Percentiles rank a stretch among this genome's conserved stretches.
Evolutionary conservation across 2,888 invertebrate species (phyloP).

Genomic region (Brenthis daphne): DNA sequence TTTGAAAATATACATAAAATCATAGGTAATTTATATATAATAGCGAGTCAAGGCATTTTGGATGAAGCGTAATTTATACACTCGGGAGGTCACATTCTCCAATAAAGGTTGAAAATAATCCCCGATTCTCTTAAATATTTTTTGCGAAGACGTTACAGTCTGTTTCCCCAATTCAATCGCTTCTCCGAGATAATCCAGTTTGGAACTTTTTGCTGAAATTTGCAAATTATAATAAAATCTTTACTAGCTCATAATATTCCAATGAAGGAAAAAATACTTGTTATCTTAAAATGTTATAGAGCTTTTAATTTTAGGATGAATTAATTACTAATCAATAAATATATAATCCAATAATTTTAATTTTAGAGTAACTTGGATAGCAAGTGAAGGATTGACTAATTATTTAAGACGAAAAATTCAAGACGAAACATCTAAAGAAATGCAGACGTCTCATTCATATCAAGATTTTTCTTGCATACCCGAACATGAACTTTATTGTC

Average conservation of each 20-base stretch:
- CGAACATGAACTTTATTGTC: constrained; percentile 49
- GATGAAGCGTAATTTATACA: constrained; percentile 18
- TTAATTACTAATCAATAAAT: no score
- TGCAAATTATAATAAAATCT: background rate
- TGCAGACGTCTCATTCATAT: constrained; percentile 56
- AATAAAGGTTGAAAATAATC: constrained; percentile 17
- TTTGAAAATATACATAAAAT: no score
- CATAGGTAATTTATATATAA: no score
- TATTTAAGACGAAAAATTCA: constrained; percentile 67
- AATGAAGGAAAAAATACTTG: no score
- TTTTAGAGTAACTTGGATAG: constrained; percentile 72
- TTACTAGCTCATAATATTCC: no score
- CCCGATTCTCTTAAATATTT: constrained; percentile 10
- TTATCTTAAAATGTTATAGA: no score
- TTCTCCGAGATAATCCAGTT: constrained; percentile 10
- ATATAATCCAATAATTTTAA: background rate
- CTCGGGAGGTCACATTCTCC: background rate
- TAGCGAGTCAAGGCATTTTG: background rate
- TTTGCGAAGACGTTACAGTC: constrained; percentile 18
- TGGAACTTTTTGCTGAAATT: background rate
- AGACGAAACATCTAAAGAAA: constrained; percentile 61
- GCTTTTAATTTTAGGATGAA: no score
- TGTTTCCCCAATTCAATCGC: constrained; percentile 9
- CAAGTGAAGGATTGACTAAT: constrained; percentile 69
- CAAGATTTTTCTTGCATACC: constrained; percentile 65